These are phyloP conservation scores for Apoderus coryli DNA, from an alignment of 2,888 invertebrate genomes.

Conservation along the genomic window DNA sequence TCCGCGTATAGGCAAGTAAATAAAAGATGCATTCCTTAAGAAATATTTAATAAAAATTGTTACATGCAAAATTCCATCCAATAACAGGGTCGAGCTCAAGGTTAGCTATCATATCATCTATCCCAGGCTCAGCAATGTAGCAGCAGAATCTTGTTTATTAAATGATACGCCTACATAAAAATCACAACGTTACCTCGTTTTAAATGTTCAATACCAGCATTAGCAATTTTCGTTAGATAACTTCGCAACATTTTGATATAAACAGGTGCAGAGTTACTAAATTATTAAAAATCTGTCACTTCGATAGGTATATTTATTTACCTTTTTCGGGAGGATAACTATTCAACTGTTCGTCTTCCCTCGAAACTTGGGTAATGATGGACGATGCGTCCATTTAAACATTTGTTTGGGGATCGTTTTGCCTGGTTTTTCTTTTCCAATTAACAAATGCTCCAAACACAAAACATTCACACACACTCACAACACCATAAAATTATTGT, in stretches of 20 bases:
- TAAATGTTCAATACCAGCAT: no score
- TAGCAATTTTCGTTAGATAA: slow-evolving; percentile 9
- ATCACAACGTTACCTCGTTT: no score
- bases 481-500: background rate
- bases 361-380: slow-evolving; percentile 96
- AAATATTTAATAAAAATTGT: no score
- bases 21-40: no score
- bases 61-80: no score
- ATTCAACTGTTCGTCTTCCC: slow-evolving; percentile 93
- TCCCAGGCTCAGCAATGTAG: no score
- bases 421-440: background rate
- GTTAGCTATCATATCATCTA: no score
- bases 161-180: no score
- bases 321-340: slow-evolving; percentile 87
- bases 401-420: slow-evolving; percentile 36
- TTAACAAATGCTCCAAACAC: background rate
- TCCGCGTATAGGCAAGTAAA: no score
- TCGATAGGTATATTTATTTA: slow-evolving; percentile 41
- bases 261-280: slow-evolving; percentile 9
- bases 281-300: no score
- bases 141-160: no score
- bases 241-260: slow-evolving; percentile 5
- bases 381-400: slow-evolving; percentile 95
- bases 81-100: no score
- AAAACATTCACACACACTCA: background rate